Evolutionary conservation across 1,140 invertebrate species (phyloP), one percentile per base, ranked within the genome.

Genomic region (Megalonaias nervosa): DNA sequence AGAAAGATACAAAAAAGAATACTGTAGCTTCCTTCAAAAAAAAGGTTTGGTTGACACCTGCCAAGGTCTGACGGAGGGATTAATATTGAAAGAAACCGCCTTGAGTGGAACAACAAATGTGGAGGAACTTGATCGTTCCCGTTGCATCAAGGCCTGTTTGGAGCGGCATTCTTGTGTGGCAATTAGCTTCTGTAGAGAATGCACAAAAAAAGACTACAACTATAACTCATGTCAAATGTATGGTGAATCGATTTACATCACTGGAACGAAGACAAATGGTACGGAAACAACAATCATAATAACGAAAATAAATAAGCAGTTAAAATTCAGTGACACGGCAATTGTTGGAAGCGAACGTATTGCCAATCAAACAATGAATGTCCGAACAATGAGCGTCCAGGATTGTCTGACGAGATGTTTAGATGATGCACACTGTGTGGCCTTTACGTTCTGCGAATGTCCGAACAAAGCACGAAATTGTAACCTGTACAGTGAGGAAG

Each of bases 21-120:
- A 78, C 48, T 78, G 76, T 71, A 16, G 19, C 64, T 71, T 31
- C 59, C 57, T 77, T 23, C 38, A 67, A 38, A 19, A 71, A 21
- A 59, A 66, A 11, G 75, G 75, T 5, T 6, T 71, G 19, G 21
- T 77, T 21, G 69, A 77, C n/a, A 31, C 68, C n/a, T 77, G 75
- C 59, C 55, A 71, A 23, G 21, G 15, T 15, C 57, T 71, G 12
- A 23, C 19, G 23, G 67, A 60, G 19, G 75, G 75, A 17, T 17
- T 77, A 26, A 57, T 67, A 23, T 75, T 67, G 55, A 21, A 31
- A 31, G 67, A 61, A 21, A 72, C 38, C 14, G 72, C 61, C n/a
- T 48, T 73, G 38, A 11, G 14, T 55, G 23, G 14, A 1, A 14
- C 64, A 15, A 48, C 19, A 23, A 17, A 64, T 26, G 23, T n/a